phyloP scores from a whole-genome alignment of 2,888 invertebrate genomes.

The Oscheius sp. region DNA sequence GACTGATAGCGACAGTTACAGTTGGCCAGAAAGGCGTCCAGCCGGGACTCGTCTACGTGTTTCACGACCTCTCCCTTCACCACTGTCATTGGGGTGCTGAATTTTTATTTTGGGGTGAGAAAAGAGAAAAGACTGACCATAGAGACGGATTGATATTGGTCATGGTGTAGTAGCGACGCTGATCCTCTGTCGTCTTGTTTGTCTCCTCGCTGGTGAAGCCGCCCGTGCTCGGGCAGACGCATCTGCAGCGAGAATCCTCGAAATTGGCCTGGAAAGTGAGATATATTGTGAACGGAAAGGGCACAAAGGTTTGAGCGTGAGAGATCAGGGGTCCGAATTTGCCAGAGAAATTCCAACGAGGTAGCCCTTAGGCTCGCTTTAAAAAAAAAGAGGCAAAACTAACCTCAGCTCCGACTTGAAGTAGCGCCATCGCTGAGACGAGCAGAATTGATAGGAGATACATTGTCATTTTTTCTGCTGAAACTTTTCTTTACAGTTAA shows the following conservation, averaged over 20 bases:
- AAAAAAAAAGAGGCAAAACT: background rate
- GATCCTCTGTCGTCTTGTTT: conserved; percentile 51
- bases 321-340: background rate
- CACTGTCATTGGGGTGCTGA: conserved; percentile 66
- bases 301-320: too few species aligned
- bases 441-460: background rate
- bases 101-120: conserved; percentile 19
- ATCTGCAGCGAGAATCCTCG: conserved; percentile 71
- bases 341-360: too few species aligned
- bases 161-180: conserved; percentile 69
- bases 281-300: background rate
- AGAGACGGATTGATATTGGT: conserved; percentile 64
- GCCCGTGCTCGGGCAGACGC: conserved; percentile 69
- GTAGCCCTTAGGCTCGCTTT: too few species aligned
- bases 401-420: conserved; percentile 5
- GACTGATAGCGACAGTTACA: conserved; percentile 71
- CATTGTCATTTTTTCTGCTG: background rate
- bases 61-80: conserved; percentile 61
- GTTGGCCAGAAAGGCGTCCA: conserved; percentile 72
- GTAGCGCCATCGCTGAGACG: background rate
- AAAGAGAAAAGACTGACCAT: conserved; percentile 53
- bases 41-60: conserved; percentile 61
- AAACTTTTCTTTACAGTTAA: background rate
- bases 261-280: conserved; percentile 65
- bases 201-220: conserved; percentile 54